Evolutionary conservation across 2,888 invertebrate genomes (phyloP), one percentile per base, ranked within the genome.

Genomic region (Philaethria dido): DNA sequence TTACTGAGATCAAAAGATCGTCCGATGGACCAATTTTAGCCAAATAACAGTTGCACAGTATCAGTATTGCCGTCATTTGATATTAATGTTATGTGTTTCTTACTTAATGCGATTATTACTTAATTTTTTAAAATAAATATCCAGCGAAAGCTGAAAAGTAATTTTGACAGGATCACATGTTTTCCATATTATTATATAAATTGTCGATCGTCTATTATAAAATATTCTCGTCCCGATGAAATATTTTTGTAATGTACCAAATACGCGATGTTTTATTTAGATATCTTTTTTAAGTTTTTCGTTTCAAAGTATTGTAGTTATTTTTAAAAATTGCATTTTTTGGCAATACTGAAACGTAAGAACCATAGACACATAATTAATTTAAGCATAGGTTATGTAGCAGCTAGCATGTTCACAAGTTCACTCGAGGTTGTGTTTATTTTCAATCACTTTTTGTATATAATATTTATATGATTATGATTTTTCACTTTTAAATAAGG

Each of bases 361-460:
- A 20, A 47, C 29, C 47, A 42, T 48, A 66, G 54, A 54, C 29
- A 42, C 36, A 20, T 55, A 39, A 45, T 36, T 62, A 48, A 39
- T 55, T 48, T 57, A 64, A 59, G 64, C 39, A 29, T 64, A 64
- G 59, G 36, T 47, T 55, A 57, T 64, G 57, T 59, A 48, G 54
- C 57, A 33, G 42, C 47, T 55, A 69, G 55, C 68, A 71, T 64
- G 73, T 77, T 78, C 77, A 76, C 78, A 81, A 79, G 88, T 89
- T 89, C 87, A 89, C 89, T 91, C 88, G 79, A 79, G 90, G 89
- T 90, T 91, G 90, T 90, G 89, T 89, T 75, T 70, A 54, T 55
- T 71, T 68, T 57, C 39, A 44, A 59, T 57, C 62, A 69, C 50
- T 57, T 57, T 62, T 25, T 39, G 22, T 62, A 42, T 50, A 44